Conservation (phyloP, 1,140 invertebrate genomes). For the Bombus sibiricus region DNA sequence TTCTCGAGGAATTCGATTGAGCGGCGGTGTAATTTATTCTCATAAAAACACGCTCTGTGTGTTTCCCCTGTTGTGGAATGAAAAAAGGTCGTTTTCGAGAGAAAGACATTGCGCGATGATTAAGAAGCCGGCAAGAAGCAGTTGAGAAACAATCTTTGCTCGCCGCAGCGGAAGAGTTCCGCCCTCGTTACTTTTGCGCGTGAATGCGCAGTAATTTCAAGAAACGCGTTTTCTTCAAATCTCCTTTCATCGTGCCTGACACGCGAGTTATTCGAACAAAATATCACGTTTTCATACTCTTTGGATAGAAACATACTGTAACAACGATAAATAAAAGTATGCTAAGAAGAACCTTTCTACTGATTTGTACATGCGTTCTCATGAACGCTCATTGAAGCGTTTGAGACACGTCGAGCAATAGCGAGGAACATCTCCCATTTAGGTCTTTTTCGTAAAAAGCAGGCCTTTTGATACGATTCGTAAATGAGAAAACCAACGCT, state of each 20-base stretch:
- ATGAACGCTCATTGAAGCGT: background rate
- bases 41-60: background rate
- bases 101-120: constrained; percentile 11
- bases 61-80: too few relatives aligned
- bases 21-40: background rate
- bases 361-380: background rate
- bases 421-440: too few relatives aligned
- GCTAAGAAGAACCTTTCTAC: background rate
- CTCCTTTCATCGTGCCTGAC: constrained; percentile 7
- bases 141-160: constrained; percentile 29
- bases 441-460: background rate
- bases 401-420: too few relatives aligned
- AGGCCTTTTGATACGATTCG: background rate
- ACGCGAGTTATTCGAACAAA: background rate
- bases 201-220: background rate
- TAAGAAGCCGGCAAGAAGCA: background rate
- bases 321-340: background rate
- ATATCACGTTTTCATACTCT: background rate
- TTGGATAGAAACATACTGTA: background rate
- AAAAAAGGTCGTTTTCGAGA: background rate
- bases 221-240: background rate
- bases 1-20: background rate
- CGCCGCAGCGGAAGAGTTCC: background rate
- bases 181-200: constrained; percentile 8
- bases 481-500: background rate